phyloP scores from a whole-genome alignment of 2,113 vertebrate genomes.

The Callipepla squamata region DNA sequence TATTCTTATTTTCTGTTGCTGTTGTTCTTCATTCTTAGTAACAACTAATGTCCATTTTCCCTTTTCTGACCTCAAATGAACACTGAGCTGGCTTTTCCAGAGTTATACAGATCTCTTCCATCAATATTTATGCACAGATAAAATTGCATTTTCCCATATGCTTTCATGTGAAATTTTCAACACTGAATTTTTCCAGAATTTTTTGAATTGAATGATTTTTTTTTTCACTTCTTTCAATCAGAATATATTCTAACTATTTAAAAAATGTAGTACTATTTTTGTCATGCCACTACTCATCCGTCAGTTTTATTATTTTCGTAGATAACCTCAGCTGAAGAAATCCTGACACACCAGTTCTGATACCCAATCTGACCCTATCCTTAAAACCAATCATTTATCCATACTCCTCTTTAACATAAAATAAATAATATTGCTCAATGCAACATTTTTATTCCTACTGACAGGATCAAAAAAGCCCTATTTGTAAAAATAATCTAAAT shows the following conservation, averaged over 20 bases:
- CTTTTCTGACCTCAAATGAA: not conserved
- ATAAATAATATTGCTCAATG: not conserved
- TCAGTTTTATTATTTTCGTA: not conserved
- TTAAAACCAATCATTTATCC: not conserved
- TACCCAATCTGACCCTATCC: not conserved
- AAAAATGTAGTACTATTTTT: not conserved
- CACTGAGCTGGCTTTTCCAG: not conserved
- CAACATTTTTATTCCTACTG: not conserved
- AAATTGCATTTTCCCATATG: not conserved
- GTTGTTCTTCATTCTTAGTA: not conserved
- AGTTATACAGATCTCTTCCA: not conserved
- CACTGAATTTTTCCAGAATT: not conserved
- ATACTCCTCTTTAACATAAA: not conserved
- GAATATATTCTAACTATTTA: not conserved
- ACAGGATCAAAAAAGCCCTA: fast-evolving
- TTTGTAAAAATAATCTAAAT: not conserved
- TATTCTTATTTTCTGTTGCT: not conserved
- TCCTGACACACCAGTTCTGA: not conserved
- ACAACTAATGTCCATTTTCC: not conserved
- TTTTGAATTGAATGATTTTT: not conserved
- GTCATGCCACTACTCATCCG: not conserved
- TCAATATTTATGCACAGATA: not conserved
- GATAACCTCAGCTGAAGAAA: not conserved
- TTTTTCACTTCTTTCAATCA: not conserved
- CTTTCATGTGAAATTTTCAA: not conserved